Evolutionary conservation across 2,888 invertebrate species (phyloP), one percentile per base, ranked within the genome.

Genomic region (Orthonychiurus folsomi): DNA sequence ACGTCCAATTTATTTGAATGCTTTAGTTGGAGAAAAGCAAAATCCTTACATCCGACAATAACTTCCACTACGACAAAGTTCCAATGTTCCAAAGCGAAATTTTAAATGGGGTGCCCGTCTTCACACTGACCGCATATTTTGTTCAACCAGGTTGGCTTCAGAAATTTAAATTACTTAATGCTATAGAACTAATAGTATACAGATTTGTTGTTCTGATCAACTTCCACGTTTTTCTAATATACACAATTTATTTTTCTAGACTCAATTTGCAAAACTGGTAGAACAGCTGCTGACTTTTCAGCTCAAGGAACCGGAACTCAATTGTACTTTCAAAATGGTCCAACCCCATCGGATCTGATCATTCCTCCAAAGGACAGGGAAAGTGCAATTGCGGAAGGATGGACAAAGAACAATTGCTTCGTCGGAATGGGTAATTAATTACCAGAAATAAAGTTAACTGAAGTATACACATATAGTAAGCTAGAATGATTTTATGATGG

Each of bases 251-350:
- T 20, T 12, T 2, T 37, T 9, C 23, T 56, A 71, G 71, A 50
- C 12, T 62, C 63, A 20, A 71, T 71, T 50, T 71, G 71, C 60
- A 59, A 56, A 1, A 27, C 27, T 20, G 71, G 69, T 59, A 47
- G 71, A 50, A 50, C 28, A 21, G 24, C 56, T 2, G 15, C 18
- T 5, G 59, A 28, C 21, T 62, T 69, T 21, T 24, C 28, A 18
- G 21, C 23, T n/a, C 50, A 64, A 1, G 69, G 69, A 20, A 68
- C 68, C 5, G 71, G 71, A 18, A 65, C 63, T 26, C 69, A 68
- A 20, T 57, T 71, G 1, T 69, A 61, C 59, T 58, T 71, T 28
- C 71, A 71, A 60, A 68, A 65, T 59, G 71, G 71, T 12, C 52
- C 63, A 5, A 52, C 50, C 2, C 65, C 69, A 27, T 52, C 60